Base-by-base conservation (phyloP, 1,140 invertebrate species). In the Akabosia matsudoensis region DNA sequence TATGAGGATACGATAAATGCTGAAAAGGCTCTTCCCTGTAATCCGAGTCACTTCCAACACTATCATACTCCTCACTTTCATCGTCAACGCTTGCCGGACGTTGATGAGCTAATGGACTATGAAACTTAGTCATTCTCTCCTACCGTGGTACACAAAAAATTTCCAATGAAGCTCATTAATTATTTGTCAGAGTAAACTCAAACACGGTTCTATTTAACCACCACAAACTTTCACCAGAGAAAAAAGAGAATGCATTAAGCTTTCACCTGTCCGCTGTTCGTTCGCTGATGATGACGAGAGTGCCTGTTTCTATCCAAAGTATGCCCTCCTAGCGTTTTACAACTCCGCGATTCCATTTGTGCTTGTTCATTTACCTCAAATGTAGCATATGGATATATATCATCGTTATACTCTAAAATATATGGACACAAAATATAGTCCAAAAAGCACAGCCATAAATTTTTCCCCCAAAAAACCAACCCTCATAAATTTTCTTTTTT, bases 371-470 rank as follows among this genome's bases (percentile, higher is more conserved):
- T 81, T 82, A 92, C 87, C 85, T 92, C 91, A 86, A 93, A 93
- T 82, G 92, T 93, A 82, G 92, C 92, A 85, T 93, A 93, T 70
- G 92, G 92, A 82, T 91, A 92, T 86, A 93, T 92, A 86, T 92
- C 92, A 86, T 92, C 91, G 78, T 91, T 91, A 82, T 91, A 92
- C 88, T 92, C 91, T 92, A n/a, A n/a, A 73, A n/a, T 67, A 37
- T 24, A 37, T n/a, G n/a, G n/a, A n/a, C n/a, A n/a, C n/a, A n/a
- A n/a, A n/a, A n/a, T n/a, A n/a, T n/a, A n/a, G n/a, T n/a, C n/a
- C n/a, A n/a, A n/a, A n/a, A n/a, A n/a, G n/a, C n/a, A n/a, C n/a
- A n/a, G n/a, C n/a, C n/a, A 56, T 56, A 30, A 75, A n/a, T 51
- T 74, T 51, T 28, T 34, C 33, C 7, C 33, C n/a, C 10, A 24